Percentiles rank a stretch among this genome's conserved stretches.
Conservation (phyloP, 2,888 invertebrate genomes). For the Sylvicola cinctus region DNA sequence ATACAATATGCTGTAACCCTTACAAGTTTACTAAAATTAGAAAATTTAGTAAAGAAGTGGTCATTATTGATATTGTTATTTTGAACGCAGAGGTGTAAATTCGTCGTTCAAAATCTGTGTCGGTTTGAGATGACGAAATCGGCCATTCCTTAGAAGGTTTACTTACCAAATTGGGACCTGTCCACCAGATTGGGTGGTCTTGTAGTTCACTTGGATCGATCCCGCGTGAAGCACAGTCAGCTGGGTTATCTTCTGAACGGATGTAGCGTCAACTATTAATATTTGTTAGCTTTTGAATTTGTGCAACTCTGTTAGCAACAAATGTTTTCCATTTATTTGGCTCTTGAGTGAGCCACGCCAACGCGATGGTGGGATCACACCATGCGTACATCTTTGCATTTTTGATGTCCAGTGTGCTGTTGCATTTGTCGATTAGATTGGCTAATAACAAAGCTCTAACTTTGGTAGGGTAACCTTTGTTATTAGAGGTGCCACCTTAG, state of each 20-base stretch:
- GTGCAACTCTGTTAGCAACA: conserved; percentile 3
- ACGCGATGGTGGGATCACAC: conserved; percentile 14
- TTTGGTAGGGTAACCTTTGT: no score
- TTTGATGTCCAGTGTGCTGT: conserved; percentile 3
- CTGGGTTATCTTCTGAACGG: neutral
- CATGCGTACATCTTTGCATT: conserved; percentile 7
- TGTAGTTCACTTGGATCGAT: neutral
- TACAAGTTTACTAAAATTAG: no score
- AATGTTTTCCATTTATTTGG: neutral
- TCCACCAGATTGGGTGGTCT: conserved; percentile 1
- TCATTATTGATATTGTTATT: no score
- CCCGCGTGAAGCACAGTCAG: conserved; percentile 1
- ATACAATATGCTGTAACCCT: no score
- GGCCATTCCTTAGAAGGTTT: neutral
- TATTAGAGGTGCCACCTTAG: conserved; percentile 5
- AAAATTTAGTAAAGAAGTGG: no score
- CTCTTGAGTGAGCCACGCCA: conserved; percentile 11
- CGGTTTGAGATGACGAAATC: no score
- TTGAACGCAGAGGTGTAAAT: no score
- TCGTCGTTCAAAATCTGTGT: no score
- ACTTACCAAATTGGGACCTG: neutral
- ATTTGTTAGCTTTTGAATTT: neutral
- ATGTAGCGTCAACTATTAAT: neutral
- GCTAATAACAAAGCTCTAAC: conserved; percentile 10
- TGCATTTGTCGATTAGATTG: no score